A percentile compares a stretch with the other conserved stretches of the same genome.
phyloP scores from a whole-genome alignment of 2,888 invertebrate species.

The Heliconius hortense region DNA sequence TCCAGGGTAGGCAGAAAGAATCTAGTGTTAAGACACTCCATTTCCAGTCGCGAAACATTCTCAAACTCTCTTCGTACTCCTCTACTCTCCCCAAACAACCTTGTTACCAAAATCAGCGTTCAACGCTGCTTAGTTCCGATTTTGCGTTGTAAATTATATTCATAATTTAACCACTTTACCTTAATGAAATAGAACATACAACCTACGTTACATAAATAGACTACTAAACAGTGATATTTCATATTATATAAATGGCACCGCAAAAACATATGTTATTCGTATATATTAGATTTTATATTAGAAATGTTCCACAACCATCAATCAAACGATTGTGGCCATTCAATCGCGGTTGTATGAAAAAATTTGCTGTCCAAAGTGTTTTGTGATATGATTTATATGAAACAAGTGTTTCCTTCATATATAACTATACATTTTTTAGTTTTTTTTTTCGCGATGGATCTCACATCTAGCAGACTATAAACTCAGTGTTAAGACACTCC shows the following conservation, averaged over 20 bases:
- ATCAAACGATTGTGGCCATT: conserved; percentile 15
- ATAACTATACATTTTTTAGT: too few species aligned
- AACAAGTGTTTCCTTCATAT: conserved; percentile 1
- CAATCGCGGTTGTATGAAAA: conserved; percentile 22
- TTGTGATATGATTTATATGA: conserved; percentile 29
- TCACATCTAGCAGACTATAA: too few species aligned
- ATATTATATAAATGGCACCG: background rate
- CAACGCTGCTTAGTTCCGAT: too few species aligned
- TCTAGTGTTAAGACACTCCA: too few species aligned
- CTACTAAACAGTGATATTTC: background rate
- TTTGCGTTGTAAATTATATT: too few species aligned
- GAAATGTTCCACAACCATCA: conserved; percentile 19
- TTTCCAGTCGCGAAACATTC: too few species aligned
- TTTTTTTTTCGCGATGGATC: too few species aligned
- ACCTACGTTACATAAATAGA: background rate
- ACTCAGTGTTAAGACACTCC: too few species aligned
- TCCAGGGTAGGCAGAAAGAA: too few species aligned
- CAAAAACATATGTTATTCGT: conserved; percentile 13
- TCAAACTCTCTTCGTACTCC: too few species aligned
- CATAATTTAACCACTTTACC: background rate
- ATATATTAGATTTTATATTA: conserved; percentile 20
- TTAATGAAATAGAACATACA: background rate
- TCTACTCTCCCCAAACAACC: too few species aligned
- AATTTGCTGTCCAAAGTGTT: conserved; percentile 29
- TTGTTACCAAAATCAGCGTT: too few species aligned